These are phyloP conservation scores for Tigriopus japonicus DNA, from an alignment of 1,140 invertebrate genomes.

Conservation along the genomic window DNA sequence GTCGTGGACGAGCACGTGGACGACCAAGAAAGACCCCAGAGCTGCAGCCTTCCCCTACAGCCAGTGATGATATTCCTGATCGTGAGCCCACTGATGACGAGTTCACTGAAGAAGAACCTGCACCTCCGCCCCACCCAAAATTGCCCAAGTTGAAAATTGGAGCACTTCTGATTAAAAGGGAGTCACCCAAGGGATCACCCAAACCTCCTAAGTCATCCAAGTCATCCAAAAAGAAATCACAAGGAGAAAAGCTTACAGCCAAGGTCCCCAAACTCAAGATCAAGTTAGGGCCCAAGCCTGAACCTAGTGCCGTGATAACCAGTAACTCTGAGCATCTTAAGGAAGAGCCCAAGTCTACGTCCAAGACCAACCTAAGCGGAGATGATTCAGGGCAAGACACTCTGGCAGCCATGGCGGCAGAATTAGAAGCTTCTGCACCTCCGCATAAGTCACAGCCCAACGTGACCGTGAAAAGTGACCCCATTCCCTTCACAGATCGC, in stretches of 20 bases:
- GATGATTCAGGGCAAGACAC: too few species aligned
- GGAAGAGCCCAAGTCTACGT: too few species aligned
- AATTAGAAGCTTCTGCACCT: too few species aligned
- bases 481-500: too few species aligned
- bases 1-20: not conserved
- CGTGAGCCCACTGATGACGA: not conserved
- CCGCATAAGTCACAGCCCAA: too few species aligned
- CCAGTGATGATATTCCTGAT: not conserved
- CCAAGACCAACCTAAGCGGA: too few species aligned
- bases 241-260: not conserved
- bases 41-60: not conserved
- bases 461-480: too few species aligned
- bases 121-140: not conserved
- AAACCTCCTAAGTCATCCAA: not conserved
- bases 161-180: not conserved
- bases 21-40: not conserved
- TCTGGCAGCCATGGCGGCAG: too few species aligned
- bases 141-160: constrained; percentile 10
- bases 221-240: not conserved
- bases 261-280: constrained; percentile 12
- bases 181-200: not conserved
- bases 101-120: not conserved
- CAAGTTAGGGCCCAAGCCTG: constrained; percentile 11
- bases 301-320: not conserved
- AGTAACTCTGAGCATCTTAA: too few species aligned